Evolutionary conservation across 2,888 invertebrate species (phyloP).

Genomic region (Lissonota sp.): DNA sequence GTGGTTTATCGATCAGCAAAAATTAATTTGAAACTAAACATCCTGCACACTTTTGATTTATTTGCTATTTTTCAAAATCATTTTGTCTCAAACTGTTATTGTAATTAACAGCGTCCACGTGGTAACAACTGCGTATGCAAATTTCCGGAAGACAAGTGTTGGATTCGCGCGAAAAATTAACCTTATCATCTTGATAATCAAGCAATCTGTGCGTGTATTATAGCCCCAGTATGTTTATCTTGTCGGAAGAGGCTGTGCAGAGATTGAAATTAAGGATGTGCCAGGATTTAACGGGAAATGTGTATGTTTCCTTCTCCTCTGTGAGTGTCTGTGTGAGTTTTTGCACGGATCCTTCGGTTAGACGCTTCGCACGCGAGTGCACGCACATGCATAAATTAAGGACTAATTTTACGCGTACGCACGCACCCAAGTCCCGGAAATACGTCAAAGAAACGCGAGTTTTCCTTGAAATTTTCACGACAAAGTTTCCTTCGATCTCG

Average conservation of each 20-base stretch:
- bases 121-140: background rate
- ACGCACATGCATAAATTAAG: slow-evolving; percentile 71
- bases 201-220: slow-evolving; percentile 14
- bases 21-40: no score
- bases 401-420: slow-evolving; percentile 62
- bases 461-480: background rate
- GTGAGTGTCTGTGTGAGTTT: slow-evolving; percentile 7
- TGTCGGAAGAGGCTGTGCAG: slow-evolving; percentile 48
- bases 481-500: background rate
- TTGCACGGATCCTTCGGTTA: slow-evolving; percentile 26
- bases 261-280: slow-evolving; percentile 43
- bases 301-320: background rate
- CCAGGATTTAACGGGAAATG: slow-evolving; percentile 43
- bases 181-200: slow-evolving; percentile 16
- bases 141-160: background rate
- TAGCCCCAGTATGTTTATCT: slow-evolving; percentile 24
- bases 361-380: slow-evolving; percentile 39
- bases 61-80: no score
- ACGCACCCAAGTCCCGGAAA: slow-evolving; percentile 60
- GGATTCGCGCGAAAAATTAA: background rate
- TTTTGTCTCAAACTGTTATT: background rate
- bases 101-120: background rate
- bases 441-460: background rate
- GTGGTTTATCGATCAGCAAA: no score
- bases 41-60: no score